Evolutionary conservation across 2,888 invertebrate species (phyloP).

Genomic region (Amiota mariae): DNA sequence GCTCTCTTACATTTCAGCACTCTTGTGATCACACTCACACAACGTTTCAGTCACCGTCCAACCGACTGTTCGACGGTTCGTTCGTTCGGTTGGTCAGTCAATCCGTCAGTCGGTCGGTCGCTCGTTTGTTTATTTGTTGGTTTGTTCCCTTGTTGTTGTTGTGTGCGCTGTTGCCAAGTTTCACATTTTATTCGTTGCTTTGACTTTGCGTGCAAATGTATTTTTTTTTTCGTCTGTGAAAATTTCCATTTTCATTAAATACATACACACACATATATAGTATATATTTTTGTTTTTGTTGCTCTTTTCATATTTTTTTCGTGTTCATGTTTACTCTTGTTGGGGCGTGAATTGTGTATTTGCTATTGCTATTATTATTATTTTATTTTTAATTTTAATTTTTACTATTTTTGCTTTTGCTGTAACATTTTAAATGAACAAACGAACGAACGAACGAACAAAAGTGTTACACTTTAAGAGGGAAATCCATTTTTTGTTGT

Average conservation of each 20-base stretch:
- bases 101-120: conserved; percentile 27
- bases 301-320: not conserved
- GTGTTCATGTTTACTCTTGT: no score
- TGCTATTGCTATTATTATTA: no score
- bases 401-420: no score
- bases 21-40: no score
- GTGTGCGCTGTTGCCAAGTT: conserved; percentile 53
- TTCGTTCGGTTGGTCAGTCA: conserved; percentile 3
- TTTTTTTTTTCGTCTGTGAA: conserved; percentile 19
- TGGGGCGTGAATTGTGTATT: no score
- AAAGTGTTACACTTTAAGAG: no score
- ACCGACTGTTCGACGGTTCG: not conserved
- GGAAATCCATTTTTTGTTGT: no score
- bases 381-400: no score
- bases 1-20: no score
- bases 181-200: conserved; percentile 45
- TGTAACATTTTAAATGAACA: no score
- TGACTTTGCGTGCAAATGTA: conserved; percentile 22
- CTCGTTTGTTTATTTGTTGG: conserved; percentile 7
- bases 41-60: no score
- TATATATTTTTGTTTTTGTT: not conserved
- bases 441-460: no score
- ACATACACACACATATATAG: not conserved
- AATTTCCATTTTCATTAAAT: conserved; percentile 25
- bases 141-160: conserved; percentile 13